These are phyloP conservation scores for Gorsachius goisagi DNA, from an alignment of 2,113 vertebrate genomes.

Conservation along the genomic window DNA sequence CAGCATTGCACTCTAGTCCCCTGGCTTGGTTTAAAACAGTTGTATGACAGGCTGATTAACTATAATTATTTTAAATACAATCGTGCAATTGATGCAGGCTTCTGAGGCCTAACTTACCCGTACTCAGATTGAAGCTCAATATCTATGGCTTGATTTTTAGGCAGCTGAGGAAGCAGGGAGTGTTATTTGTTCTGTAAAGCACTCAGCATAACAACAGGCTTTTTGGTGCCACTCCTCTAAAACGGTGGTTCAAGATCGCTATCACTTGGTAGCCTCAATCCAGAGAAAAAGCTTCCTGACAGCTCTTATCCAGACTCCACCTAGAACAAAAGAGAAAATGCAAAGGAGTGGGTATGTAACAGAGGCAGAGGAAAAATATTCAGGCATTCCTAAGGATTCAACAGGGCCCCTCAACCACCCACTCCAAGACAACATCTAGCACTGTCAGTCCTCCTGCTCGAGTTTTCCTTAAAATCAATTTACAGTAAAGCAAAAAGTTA, in stretches of 20 bases:
- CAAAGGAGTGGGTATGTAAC: background rate
- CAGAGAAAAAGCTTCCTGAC: background rate
- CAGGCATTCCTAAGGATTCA: background rate
- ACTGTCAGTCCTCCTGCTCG: background rate
- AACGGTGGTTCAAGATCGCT: background rate
- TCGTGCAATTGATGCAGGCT: background rate
- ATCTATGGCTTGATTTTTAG: background rate
- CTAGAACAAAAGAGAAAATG: slow-evolving; percentile 6
- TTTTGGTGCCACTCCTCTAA: background rate
- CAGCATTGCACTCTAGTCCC: background rate
- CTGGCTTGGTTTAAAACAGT: background rate
- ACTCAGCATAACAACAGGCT: background rate
- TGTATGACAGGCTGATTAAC: background rate
- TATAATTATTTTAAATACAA: background rate
- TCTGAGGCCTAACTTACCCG: background rate
- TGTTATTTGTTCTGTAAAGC: background rate
- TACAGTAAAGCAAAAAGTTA: background rate
- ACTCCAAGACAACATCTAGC: background rate
- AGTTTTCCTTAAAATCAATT: background rate
- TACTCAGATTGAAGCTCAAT: background rate
- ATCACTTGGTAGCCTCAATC: background rate
- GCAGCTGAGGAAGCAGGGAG: background rate
- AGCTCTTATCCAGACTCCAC: background rate
- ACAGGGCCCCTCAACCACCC: background rate
- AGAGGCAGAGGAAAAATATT: background rate